Evolutionary conservation across 2,113 vertebrate species (phyloP).

Genomic region (Corythoichthys haematopterus): DNA sequence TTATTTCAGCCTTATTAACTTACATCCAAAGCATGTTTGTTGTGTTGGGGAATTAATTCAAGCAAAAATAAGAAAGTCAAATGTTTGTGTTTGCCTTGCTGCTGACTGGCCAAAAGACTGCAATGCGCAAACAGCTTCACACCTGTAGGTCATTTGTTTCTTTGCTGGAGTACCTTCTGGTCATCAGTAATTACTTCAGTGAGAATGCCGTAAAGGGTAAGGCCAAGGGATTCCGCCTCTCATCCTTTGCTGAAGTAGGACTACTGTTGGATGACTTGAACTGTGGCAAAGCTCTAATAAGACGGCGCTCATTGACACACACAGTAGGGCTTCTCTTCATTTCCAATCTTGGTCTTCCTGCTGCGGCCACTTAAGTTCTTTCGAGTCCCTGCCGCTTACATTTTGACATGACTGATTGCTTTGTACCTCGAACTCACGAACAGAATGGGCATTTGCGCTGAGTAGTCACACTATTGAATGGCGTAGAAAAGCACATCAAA

Average conservation of each 20-base stretch:
- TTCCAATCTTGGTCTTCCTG: conserved; percentile 11
- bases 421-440: background rate
- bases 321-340: conserved; percentile 29
- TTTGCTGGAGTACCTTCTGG: conserved; percentile 75
- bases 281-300: conserved; percentile 47
- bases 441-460: background rate
- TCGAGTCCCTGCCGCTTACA: conserved; percentile 12
- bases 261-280: conserved; percentile 18
- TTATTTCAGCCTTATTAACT: conserved; percentile 11
- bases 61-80: conserved; percentile 42
- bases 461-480: background rate
- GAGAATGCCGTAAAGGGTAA: conserved; percentile 73
- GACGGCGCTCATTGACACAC: conserved; percentile 60
- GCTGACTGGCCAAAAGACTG: conserved; percentile 83
- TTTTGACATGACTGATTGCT: background rate
- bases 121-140: conserved; percentile 73
- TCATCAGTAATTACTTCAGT: conserved; percentile 79
- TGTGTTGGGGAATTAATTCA: conserved; percentile 19
- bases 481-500: background rate
- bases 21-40: conserved; percentile 13
- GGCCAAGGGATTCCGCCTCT: conserved; percentile 73
- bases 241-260: conserved; percentile 76
- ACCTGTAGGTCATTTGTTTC: conserved; percentile 70
- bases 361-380: conserved; percentile 3
- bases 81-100: conserved; percentile 69